These are phyloP conservation scores for Drosophila navojoa DNA, from an alignment of 1,140 invertebrate species.

Conservation along the genomic window DNA sequence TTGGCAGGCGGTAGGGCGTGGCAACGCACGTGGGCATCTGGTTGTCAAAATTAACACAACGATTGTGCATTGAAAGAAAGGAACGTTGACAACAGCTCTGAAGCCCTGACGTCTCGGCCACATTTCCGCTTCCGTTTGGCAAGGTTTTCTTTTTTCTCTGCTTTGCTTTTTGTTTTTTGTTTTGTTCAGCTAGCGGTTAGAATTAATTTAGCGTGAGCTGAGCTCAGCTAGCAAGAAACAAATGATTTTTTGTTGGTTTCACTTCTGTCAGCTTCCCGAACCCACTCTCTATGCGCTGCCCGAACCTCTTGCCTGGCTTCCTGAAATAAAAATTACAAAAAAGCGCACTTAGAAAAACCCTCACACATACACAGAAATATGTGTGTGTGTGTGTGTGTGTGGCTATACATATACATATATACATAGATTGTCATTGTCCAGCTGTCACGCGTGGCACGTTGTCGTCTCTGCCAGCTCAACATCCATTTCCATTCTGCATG, in stretches of 20 bases:
- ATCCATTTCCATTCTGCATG: constrained; percentile 44
- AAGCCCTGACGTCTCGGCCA: constrained; percentile 69
- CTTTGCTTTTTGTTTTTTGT: not conserved
- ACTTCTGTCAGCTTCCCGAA: constrained; percentile 17
- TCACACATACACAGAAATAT: constrained; percentile 13
- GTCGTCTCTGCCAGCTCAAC: constrained; percentile 50
- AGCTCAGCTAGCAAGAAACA: constrained; percentile 80
- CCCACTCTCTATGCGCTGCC: not conserved
- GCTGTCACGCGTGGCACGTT: constrained; percentile 75
- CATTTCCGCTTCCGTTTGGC: constrained; percentile 79
- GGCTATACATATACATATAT: no score
- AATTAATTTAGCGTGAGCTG: constrained; percentile 82
- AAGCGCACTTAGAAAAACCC: constrained; percentile 49
- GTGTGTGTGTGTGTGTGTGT: constrained; percentile 1
- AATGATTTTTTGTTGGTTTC: constrained; percentile 67
- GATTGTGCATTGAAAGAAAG: constrained; percentile 65
- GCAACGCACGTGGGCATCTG: constrained; percentile 68
- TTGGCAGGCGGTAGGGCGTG: constrained; percentile 12
- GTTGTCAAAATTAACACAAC: constrained; percentile 80
- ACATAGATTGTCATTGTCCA: constrained; percentile 74
- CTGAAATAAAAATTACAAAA: constrained; percentile 65
- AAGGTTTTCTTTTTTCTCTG: constrained; percentile 48
- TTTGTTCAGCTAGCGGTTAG: constrained; percentile 72
- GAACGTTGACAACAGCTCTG: constrained; percentile 61
- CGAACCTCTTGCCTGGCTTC: constrained; percentile 39